Evolutionary conservation across 2,797 vertebrate species (phyloP), one percentile per base, ranked within the genome.

Genomic region (Arremon aurantiirostris): DNA sequence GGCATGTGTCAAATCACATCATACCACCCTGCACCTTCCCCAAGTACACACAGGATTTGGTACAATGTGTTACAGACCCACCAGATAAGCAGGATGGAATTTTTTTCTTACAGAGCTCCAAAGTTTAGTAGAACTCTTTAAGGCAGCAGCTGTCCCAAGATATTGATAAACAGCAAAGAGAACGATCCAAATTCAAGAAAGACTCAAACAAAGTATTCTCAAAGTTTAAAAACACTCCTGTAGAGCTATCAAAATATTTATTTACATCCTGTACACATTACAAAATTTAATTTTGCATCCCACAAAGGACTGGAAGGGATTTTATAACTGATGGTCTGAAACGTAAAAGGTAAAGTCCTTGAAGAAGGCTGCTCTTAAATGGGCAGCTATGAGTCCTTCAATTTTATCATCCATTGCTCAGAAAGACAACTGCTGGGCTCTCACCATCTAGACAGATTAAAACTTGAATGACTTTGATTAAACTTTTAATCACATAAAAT

Each of bases 231-330:
- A 87, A 80, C 41, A 41, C 8, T 17, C 5, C 34, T 55, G 46
- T 18, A 80, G 24, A 86, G 18, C 32, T 94, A 89, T 63, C 46
- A 87, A 92, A 92, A 57, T 35, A 50, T 96, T 96, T 95, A 96
- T 90, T 96, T 93, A 86, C 47, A 82, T 9, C 18, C 15, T 72
- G 47, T 73, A 92, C 21, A 86, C 13, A 23, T 61, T 56, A 91
- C 28, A 95, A 94, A 92, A 84, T 17, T 53, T 52, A 56, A 41
- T 19, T 80, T 30, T 34, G 63, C 21, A 84, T 32, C 6, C 1
- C 59, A 84, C 21, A 76, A 76, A 71, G 55, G 59, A 61, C 18
- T 60, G 24, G 42, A 68, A 88, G 15, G 81, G 37, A 27, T 89
- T 86, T 63, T 57, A 19, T n/a, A 90, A 73, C 14, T 32, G 35